Conservation (phyloP, 1,140 invertebrate genomes). For the Bradysia coprophila region DNA sequence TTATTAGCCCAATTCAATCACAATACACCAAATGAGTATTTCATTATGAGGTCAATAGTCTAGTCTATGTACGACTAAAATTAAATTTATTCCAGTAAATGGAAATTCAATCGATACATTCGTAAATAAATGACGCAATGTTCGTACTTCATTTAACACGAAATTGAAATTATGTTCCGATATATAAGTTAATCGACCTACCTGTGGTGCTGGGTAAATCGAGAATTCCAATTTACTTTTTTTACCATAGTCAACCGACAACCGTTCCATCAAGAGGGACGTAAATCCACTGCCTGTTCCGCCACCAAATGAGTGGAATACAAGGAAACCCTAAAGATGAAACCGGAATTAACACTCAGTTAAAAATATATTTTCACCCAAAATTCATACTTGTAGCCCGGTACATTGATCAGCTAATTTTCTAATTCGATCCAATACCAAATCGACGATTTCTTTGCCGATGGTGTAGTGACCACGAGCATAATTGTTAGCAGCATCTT, state of each 20-base stretch:
- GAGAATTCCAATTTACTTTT: slow-evolving; percentile 70
- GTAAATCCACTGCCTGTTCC: slow-evolving; percentile 73
- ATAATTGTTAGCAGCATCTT: slow-evolving; percentile 74
- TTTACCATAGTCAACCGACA: slow-evolving; percentile 64
- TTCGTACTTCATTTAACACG: too few species aligned
- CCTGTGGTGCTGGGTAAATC: slow-evolving; percentile 73
- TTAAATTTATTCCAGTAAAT: background rate
- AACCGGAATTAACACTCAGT: too few species aligned
- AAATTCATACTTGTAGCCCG: slow-evolving; percentile 42
- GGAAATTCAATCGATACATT: background rate
- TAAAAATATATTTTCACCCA: slow-evolving; percentile 11
- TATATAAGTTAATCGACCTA: slow-evolving; percentile 22
- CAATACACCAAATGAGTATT: too few species aligned
- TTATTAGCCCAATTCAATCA: too few species aligned
- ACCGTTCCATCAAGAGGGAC: slow-evolving; percentile 59
- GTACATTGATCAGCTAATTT: slow-evolving; percentile 62
- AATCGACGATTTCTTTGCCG: slow-evolving; percentile 67
- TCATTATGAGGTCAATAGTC: too few species aligned
- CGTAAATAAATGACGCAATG: too few species aligned
- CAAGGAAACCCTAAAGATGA: slow-evolving; percentile 48
- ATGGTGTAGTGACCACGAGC: slow-evolving; percentile 75
- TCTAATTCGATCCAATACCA: slow-evolving; percentile 54
- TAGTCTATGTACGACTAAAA: too few species aligned
- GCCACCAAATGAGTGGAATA: slow-evolving; percentile 74
- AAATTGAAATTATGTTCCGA: too few species aligned